phyloP scores from a whole-genome alignment of 2,888 invertebrate genomes.

The Sthenelais limicola region DNA sequence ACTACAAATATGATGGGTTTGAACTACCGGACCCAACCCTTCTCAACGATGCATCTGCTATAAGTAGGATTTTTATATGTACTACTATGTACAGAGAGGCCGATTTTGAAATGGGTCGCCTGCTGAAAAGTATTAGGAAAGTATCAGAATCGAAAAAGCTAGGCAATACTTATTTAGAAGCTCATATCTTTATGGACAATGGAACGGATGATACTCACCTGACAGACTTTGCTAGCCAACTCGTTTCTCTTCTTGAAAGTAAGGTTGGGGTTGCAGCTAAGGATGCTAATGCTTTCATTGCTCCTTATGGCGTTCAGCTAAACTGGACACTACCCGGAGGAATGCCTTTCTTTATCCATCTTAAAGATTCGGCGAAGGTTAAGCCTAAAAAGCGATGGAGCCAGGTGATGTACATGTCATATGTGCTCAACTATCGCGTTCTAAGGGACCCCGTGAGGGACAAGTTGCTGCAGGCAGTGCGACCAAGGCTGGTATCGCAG shows the following conservation, averaged over 20 bases:
- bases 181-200: conserved; percentile 62
- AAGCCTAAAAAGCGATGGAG: conserved; percentile 65
- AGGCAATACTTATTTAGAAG: conserved; percentile 55
- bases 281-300: conserved; percentile 52
- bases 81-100: conserved; percentile 66
- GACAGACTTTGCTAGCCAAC: conserved; percentile 58
- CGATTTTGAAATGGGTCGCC: conserved; percentile 61
- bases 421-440: conserved; percentile 54
- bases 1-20: conserved; percentile 52
- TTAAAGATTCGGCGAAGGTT: conserved; percentile 58
- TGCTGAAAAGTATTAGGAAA: conserved; percentile 55
- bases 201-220: conserved; percentile 55
- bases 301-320: conserved; percentile 62
- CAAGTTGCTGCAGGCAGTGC: conserved; percentile 15
- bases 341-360: conserved; percentile 61
- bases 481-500: conserved; percentile 1
- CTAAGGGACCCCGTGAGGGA: conserved; percentile 32
- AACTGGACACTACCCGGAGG: conserved; percentile 55
- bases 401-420: conserved; percentile 63
- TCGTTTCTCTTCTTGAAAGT: conserved; percentile 55
- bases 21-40: conserved; percentile 8
- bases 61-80: conserved; percentile 57
- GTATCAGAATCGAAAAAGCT: conserved; percentile 53
- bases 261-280: conserved; percentile 50
- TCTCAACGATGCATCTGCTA: not conserved